Percentiles rank a stretch among this genome's conserved stretches.
Evolutionary conservation across 2,888 invertebrate genomes (phyloP).

Genomic region (Baronia brevicornis): DNA sequence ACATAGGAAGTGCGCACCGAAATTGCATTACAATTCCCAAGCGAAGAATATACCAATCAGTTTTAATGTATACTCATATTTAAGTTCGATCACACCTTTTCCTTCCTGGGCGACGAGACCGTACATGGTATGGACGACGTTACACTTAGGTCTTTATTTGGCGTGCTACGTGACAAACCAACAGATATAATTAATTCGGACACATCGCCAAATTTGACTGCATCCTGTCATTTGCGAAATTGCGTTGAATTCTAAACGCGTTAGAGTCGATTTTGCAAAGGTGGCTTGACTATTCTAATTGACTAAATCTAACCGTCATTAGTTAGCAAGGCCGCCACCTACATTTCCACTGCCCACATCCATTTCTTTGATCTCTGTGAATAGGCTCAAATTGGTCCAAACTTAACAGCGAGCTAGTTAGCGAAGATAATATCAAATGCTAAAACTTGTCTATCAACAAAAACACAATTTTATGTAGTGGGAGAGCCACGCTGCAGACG

Average conservation of each 20-base stretch:
- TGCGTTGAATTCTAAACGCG: conserved; percentile 40
- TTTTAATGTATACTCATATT: conserved; percentile 21
- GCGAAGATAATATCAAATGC: conserved; percentile 9
- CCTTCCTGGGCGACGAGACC: conserved; percentile 59
- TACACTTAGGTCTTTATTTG: conserved; percentile 57
- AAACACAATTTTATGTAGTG: no score
- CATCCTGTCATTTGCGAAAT: conserved; percentile 38
- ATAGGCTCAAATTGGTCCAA: conserved; percentile 48
- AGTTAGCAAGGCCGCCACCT: conserved; percentile 67
- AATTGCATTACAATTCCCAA: conserved; percentile 56
- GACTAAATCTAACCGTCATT: conserved; percentile 56
- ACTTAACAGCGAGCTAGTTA: conserved; percentile 27
- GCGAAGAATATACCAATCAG: conserved; percentile 30
- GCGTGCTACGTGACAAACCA: conserved; percentile 64
- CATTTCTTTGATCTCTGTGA: conserved; percentile 49
- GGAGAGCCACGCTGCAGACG: no score
- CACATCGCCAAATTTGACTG: conserved; percentile 54
- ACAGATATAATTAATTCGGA: conserved; percentile 58
- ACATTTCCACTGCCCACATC: conserved; percentile 64
- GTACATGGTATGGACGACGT: conserved; percentile 47
- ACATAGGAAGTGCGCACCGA: conserved; percentile 53
- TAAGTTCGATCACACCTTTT: conserved; percentile 61
- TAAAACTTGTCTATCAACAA: no score
- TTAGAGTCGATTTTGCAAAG: conserved; percentile 43
- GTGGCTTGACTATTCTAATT: conserved; percentile 31